Percentiles rank a stretch among this genome's conserved stretches.
Evolutionary conservation across 2,888 invertebrate genomes (phyloP).

Genomic region (Diplolepis rosae): DNA sequence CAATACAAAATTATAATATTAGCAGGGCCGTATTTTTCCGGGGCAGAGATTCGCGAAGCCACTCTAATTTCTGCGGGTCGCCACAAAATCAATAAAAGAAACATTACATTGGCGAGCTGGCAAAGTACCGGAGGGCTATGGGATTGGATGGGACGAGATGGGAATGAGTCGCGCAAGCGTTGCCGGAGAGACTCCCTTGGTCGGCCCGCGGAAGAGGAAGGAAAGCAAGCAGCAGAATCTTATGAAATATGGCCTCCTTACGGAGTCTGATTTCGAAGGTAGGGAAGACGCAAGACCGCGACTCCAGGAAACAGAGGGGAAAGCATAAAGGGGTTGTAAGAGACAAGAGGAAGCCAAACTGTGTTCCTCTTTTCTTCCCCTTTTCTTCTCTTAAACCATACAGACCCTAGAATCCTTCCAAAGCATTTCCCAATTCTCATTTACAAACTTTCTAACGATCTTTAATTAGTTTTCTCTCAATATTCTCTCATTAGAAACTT

Average conservation of each 20-base stretch:
- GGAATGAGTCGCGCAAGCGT: constrained; percentile 71
- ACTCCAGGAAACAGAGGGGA: constrained; percentile 30
- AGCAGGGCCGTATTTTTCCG: constrained; percentile 25
- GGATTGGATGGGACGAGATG: constrained; percentile 70
- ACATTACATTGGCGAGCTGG: constrained; percentile 71
- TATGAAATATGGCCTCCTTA: constrained; percentile 73
- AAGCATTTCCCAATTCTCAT: constrained; percentile 3
- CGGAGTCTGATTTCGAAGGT: constrained; percentile 56
- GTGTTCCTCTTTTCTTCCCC: constrained; percentile 1
- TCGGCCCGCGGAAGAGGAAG: constrained; percentile 45
- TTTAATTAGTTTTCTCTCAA: background rate
- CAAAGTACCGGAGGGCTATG: constrained; percentile 63
- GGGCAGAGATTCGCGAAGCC: constrained; percentile 57
- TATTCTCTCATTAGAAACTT: no score
- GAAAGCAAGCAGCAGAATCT: constrained; percentile 58
- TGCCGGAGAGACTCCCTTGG: constrained; percentile 58
- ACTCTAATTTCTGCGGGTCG: constrained; percentile 71
- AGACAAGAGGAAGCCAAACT: constrained; percentile 44
- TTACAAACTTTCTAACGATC: background rate
- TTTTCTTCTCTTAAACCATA: background rate
- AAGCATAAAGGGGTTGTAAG: constrained; percentile 42
- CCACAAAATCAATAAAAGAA: constrained; percentile 74
- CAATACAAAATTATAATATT: constrained; percentile 12
- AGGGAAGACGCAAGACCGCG: constrained; percentile 36
- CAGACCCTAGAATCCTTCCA: constrained; percentile 2